Conservation (phyloP, 2,113 vertebrate species). For the Mirounga angustirostris region DNA sequence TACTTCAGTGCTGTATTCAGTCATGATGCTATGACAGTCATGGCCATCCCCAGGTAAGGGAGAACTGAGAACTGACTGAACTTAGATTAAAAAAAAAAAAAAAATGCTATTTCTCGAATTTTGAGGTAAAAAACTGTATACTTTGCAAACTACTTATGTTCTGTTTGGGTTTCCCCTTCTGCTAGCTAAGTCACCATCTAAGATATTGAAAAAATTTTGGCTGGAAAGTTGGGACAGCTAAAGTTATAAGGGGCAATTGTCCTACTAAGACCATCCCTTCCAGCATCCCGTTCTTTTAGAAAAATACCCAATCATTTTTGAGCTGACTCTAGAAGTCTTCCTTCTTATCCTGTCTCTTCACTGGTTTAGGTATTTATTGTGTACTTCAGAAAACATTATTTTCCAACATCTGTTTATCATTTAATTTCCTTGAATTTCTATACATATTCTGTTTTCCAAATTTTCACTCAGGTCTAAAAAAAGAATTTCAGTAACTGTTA, state of each 20-base stretch:
- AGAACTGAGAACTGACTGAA: not conserved
- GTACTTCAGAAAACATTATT: slow-evolving; percentile 80
- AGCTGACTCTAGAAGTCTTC: not conserved
- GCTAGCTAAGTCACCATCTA: not conserved
- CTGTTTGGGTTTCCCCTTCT: slow-evolving; percentile 54
- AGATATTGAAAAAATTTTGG: slow-evolving; percentile 22
- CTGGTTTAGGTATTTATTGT: slow-evolving; percentile 75
- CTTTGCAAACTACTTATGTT: slow-evolving; percentile 39
- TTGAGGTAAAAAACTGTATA: not conserved
- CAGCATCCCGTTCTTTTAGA: slow-evolving; percentile 49
- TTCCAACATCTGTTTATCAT: slow-evolving; percentile 84
- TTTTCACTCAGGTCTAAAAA: slow-evolving; percentile 81
- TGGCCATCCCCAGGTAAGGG: not conserved
- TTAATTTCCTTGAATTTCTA: slow-evolving; percentile 85
- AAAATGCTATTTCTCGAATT: slow-evolving; percentile 3
- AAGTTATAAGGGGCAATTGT: not conserved
- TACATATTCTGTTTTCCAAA: slow-evolving; percentile 85
- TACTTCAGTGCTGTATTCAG: not conserved
- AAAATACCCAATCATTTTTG: slow-evolving; percentile 57
- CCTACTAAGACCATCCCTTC: not conserved
- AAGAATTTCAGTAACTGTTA: slow-evolving; percentile 78
- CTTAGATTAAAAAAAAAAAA: not conserved
- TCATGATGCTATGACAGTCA: not conserved
- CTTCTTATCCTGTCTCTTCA: slow-evolving; percentile 27
- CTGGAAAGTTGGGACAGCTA: not conserved